Percentiles rank a stretch among this genome's conserved stretches.
Evolutionary conservation across 1,140 invertebrate species (phyloP).

Genomic region (Rhagoletis pomonella): DNA sequence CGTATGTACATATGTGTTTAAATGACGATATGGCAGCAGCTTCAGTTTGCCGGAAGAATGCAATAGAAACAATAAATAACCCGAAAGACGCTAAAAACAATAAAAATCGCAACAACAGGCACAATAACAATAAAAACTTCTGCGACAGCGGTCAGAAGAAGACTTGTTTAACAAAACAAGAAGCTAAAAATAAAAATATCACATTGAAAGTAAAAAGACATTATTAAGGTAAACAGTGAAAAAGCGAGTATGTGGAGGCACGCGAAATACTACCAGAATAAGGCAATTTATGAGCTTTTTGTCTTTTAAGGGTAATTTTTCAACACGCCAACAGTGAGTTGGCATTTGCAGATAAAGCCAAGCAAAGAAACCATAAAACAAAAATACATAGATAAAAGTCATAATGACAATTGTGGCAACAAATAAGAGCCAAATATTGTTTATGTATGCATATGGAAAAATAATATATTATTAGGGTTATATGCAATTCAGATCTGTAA

Average conservation of each 20-base stretch:
- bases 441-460: too few relatives aligned
- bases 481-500: too few relatives aligned
- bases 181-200: neutral
- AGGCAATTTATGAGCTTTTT: slow-evolving; percentile 57
- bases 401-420: slow-evolving; percentile 40
- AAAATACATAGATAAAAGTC: slow-evolving; percentile 11
- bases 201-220: neutral
- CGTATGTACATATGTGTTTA: neutral
- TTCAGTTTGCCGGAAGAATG: slow-evolving; percentile 29
- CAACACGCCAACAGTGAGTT: slow-evolving; percentile 44
- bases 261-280: slow-evolving; percentile 45
- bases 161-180: slow-evolving; percentile 32
- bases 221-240: slow-evolving; percentile 9
- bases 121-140: slow-evolving; percentile 36
- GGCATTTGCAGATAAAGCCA: neutral
- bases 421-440: slow-evolving; percentile 39
- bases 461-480: too few relatives aligned
- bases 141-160: slow-evolving; percentile 19
- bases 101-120: slow-evolving; percentile 29
- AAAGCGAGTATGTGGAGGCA: slow-evolving; percentile 1
- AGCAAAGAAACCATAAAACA: neutral
- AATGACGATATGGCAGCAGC: neutral
- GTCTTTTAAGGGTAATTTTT: slow-evolving; percentile 55
- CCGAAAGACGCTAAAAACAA: slow-evolving; percentile 45
- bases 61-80: slow-evolving; percentile 51